Base-by-base conservation (phyloP, 2,113 vertebrate genomes). In the Indicator maculatus region DNA sequence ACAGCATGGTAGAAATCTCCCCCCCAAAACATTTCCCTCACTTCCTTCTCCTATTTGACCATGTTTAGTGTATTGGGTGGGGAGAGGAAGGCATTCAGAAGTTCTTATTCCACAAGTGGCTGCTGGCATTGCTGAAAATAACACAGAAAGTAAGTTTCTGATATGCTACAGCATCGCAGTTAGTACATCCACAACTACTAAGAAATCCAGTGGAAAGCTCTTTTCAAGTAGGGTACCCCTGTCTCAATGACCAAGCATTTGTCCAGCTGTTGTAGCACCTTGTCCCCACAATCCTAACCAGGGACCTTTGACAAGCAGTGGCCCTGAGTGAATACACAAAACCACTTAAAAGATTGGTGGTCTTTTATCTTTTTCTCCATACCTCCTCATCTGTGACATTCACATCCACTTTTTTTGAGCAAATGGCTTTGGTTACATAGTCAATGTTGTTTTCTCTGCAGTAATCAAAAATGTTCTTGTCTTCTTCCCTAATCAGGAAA, bases 391-490 rank as follows among this genome's bases (percentile, higher is more conserved):
- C 99, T 97, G 98, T 98, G 83, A 96, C 77, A 84, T 99, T 99
- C 96, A 99, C 98, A 61, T 99, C 99, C 97, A 98, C 97, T 55
- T 96, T 98, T 97, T 98, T 98, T 47, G 98, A 98, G 93, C 90
- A 97, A 98, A 99, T 98, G 97, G 99, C 99, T 95, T 98, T 98
- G 94, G 97, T 98, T 97, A 99, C 95, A 70, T 98, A 97, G 69
- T 99, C 98, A 74, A 99, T 98, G 98, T 99, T 99, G 97, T 99
- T 99, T 98, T 99, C 99, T 98, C 99, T 98, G 98, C 99, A 99
- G 98, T 99, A 99, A 97, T 99, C 99, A 97, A 99, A 99, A 95
- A 99, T 99, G 95, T 99, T 98, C 97, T 99, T 99, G 97, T 99
- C 99, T 97, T 99, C 99, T 97, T 99, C 99, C 97, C 99, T 99